Conservation (phyloP, 1,140 invertebrate species). For the Bombus impatiens region DNA sequence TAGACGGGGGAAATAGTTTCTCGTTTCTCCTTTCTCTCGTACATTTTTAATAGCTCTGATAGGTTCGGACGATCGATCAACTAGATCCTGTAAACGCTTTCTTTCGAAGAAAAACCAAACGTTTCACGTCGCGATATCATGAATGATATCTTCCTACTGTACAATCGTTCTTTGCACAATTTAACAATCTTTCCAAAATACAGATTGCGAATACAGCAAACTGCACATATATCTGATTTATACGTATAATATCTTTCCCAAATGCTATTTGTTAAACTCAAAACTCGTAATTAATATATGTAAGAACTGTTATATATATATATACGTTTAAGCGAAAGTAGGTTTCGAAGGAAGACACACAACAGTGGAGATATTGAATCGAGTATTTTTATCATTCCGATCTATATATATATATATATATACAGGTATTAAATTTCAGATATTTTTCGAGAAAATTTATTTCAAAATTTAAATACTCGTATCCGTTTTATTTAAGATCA, state of each 20-base stretch:
- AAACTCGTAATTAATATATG: background rate
- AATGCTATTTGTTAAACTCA: background rate
- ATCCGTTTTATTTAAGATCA: background rate
- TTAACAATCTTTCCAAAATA: background rate
- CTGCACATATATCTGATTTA: background rate
- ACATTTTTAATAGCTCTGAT: slow-evolving; percentile 7
- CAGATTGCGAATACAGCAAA: background rate
- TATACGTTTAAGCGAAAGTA: background rate
- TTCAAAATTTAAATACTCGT: background rate
- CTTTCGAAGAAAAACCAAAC: background rate
- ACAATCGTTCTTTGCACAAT: background rate
- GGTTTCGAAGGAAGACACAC: background rate
- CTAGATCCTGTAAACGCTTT: background rate
- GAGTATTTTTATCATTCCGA: background rate
- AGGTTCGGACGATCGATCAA: background rate
- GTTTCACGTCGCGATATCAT: background rate
- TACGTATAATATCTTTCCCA: background rate
- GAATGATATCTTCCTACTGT: background rate
- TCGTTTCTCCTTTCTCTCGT: background rate
- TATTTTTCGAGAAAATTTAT: background rate
- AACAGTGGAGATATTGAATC: background rate
- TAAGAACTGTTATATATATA: background rate
- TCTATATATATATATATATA: background rate
- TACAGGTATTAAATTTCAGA: background rate
- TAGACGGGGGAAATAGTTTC: background rate